Evolutionary conservation across 2,888 invertebrate species (phyloP), one percentile per base, ranked within the genome.

Genomic region (Acleris emargana): DNA sequence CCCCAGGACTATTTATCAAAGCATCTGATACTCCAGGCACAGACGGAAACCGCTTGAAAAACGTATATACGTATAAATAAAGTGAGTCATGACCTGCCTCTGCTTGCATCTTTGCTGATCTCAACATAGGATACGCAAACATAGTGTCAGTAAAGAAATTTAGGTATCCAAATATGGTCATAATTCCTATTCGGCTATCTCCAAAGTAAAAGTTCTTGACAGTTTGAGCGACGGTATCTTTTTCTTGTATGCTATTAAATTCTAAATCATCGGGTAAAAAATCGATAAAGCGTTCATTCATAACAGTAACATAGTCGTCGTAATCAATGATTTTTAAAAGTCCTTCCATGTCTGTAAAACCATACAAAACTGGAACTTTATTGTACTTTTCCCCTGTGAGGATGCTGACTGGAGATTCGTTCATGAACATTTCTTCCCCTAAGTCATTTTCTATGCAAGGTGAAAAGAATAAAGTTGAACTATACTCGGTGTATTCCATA

Each of bases 1-100:
- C 81, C 5, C 81, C 82, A 32, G 70, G 73, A 0, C 73, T 58
- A 7, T 73, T 69, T 5, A 74, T 78, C 45, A 57, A 11, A 17
- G 20, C 57, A 16, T 57, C 57, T 3, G 57, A 45, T 20, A 45
- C 45, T 57, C 57, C 57, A 4, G 57, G 57, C 1, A 57, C 57
- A 45, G 57, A 57, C 6, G 57, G 57, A 17, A 5, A 57, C n/a
- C 16, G n/a, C 5, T 57, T 57, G n/a, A 45, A 57, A 17, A 57
- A 57, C 1, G 43, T 45, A 17, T 43, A 25, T 22, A 18, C 20
- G 16, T 57, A 57, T 5, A 57, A n/a, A 45, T 57, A 57, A 13
- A 57, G 16, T 11, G n/a, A 25, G 17, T 57, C 45, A 28, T 57
- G 57, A 5, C 57, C 45, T 3, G 17, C 13, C 9, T 47, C 57